Evolutionary conservation across 2,888 invertebrate species (phyloP), one percentile per base, ranked within the genome.

Genomic region (Tipula helvola): DNA sequence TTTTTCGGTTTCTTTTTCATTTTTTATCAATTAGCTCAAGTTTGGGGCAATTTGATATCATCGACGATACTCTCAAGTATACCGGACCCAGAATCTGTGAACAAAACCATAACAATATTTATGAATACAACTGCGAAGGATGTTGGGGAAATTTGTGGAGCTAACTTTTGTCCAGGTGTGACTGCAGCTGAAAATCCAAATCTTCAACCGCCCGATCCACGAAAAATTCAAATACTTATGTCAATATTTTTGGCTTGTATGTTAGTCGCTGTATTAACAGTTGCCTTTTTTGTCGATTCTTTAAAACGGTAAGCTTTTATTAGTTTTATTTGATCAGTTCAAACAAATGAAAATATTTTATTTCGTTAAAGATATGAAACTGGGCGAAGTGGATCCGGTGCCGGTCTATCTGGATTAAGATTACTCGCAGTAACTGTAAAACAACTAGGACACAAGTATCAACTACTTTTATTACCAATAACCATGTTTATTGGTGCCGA

Each of bases 1-100:
- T 98, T 98, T 92, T 98, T 98, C 90, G 98, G 98, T 0, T 93
- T 98, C 5, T 99, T 99, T 93, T 99, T 98, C 93, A 96, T 98
- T 95, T 96, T 98, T 91, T 98, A 97, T 91, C 98, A 98, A 91
- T 95, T 97, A 93, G 96, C 98, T n/a, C 96, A 98, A 92, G 96
- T 98, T 85, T 97, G 97, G 96, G 98, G 98, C 0, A 98, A 98
- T 91, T 93, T 98, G 8, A 95, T 97, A 88, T 97, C 97, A 36
- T 97, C 97, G 0, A 94, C 96, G 88, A 13, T 86, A 71, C 84
- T 89, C 89, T 3, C 88, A 91, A 91, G 91, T 87, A 88, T 91
- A 13, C 44, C 85, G 3, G 42, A 42, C 18, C 44, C 42, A 13
- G 7, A 16, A 5, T 10, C 71, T 1, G 0, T 28, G 4, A 71